These are phyloP conservation scores for Herminia tarsipennalis DNA, from an alignment of 2,888 invertebrate genomes.

Conservation along the genomic window DNA sequence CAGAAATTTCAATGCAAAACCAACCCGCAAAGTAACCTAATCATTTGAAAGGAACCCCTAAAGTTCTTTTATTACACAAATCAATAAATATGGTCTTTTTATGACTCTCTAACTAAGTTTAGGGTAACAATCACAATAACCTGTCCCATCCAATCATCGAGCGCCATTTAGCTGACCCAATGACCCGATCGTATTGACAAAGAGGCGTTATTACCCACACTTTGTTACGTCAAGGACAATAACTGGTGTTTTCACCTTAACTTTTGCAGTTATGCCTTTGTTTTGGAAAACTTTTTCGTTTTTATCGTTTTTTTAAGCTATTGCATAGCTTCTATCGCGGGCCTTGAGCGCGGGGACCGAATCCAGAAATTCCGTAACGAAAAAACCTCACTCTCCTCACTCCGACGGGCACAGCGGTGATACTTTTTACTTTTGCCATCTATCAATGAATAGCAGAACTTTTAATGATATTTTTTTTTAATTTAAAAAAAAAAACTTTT, in stretches of 20 bases:
- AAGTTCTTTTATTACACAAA: conserved; percentile 10
- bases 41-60: too few species aligned
- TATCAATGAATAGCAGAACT: too few species aligned
- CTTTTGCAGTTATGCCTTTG: conserved; percentile 24
- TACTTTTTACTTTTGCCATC: too few species aligned
- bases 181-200: conserved; percentile 39
- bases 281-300: conserved; percentile 9
- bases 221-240: conserved; percentile 31
- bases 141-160: conserved; percentile 34
- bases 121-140: conserved; percentile 32
- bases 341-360: too few species aligned
- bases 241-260: conserved; percentile 33
- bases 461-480: too few species aligned
- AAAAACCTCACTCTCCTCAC: too few species aligned
- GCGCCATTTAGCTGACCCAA: conserved; percentile 33
- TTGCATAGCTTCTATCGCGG: not conserved
- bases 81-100: conserved; percentile 12
- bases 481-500: too few species aligned
- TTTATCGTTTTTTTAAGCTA: conserved; percentile 8
- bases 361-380: too few species aligned
- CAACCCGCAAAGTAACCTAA: too few species aligned
- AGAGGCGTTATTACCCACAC: conserved; percentile 31
- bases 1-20: too few species aligned
- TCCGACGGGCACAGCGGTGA: too few species aligned
- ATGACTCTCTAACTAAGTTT: conserved; percentile 24